Conservation (phyloP, 2,113 vertebrate species). For the Proterorhinus semilunaris region DNA sequence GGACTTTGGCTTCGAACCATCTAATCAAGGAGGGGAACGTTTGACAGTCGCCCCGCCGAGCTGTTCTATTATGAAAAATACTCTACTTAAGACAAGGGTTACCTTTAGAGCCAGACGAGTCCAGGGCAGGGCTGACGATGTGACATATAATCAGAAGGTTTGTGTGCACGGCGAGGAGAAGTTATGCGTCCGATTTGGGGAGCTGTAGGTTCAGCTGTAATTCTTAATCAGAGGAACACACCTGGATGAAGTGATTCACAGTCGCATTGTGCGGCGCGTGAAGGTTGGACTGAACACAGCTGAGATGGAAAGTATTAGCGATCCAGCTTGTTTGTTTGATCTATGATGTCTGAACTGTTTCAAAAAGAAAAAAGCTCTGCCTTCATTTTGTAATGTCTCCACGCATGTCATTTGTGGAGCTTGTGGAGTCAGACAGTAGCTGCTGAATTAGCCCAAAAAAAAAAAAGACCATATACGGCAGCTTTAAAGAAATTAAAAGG, state of each 20-base stretch:
- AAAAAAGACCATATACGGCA: too few species aligned
- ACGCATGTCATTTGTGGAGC: too few species aligned
- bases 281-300: neutral
- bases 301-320: neutral
- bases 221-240: conserved; percentile 2
- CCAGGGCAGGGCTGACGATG: conserved; percentile 18
- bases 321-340: too few species aligned
- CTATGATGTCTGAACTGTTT: too few species aligned
- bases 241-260: neutral
- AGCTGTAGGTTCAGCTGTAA: neutral
- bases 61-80: conserved; percentile 7
- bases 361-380: too few species aligned
- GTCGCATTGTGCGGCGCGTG: neutral
- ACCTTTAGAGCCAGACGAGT: conserved; percentile 34
- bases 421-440: too few species aligned
- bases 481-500: too few species aligned
- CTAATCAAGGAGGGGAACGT: conserved; percentile 37
- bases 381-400: too few species aligned
- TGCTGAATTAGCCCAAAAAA: too few species aligned
- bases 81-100: conserved; percentile 1
- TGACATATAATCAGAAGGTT: conserved; percentile 16
- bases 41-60: conserved; percentile 21
- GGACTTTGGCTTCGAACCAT: conserved; percentile 28
- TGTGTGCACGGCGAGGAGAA: neutral
- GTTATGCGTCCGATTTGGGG: neutral